Conservation (phyloP, 2,888 invertebrate species). For the Eupithecia inturbata region DNA sequence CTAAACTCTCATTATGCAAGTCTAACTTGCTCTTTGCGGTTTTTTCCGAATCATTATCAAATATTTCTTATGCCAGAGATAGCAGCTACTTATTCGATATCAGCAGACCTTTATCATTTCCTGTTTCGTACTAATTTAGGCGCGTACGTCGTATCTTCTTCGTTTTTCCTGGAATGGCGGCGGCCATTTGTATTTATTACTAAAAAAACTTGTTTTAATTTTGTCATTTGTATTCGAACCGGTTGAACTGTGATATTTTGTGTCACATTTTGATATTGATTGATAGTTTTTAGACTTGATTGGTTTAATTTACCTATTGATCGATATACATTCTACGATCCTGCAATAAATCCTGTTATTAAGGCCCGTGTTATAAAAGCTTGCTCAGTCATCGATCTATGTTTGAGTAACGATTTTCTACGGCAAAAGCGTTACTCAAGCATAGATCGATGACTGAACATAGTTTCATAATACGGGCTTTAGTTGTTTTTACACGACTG, state of each 20-base stretch:
- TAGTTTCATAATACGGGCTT: too few relatives aligned
- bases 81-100: conserved; percentile 49
- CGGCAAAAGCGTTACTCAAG: too few relatives aligned
- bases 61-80: conserved; percentile 46
- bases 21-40: neutral
- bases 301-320: conserved; percentile 12
- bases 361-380: too few relatives aligned
- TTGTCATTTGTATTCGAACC: conserved; percentile 30
- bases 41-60: conserved; percentile 10
- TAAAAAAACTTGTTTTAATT: conserved; percentile 30
- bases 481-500: neutral
- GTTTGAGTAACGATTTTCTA: too few relatives aligned
- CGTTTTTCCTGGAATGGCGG: conserved; percentile 25
- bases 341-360: too few relatives aligned
- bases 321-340: neutral
- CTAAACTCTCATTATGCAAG: neutral
- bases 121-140: conserved; percentile 49
- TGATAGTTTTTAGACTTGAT: conserved; percentile 11
- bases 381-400: too few relatives aligned
- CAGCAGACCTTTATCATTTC: conserved; percentile 48
- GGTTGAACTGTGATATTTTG: conserved; percentile 17
- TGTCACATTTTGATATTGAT: conserved; percentile 17
- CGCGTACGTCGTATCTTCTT: conserved; percentile 38
- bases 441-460: too few relatives aligned
- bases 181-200: conserved; percentile 26